Evolutionary conservation across 1,140 invertebrate genomes (phyloP), one percentile per base, ranked within the genome.

Genomic region (Sinella curviseta): DNA sequence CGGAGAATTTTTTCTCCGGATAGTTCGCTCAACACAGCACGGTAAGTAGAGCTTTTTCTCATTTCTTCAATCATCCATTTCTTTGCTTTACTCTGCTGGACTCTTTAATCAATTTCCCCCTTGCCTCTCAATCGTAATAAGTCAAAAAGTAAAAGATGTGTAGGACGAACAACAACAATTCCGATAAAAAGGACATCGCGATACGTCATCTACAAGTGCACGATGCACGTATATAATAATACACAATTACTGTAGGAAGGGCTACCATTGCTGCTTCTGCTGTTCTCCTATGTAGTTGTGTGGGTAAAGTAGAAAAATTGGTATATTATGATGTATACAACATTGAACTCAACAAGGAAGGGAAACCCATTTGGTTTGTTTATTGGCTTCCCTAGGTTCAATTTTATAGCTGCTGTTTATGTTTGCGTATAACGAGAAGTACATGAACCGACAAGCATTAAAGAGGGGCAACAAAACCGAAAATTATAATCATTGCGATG

Each of bases 71-170:
- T n/a, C n/a, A n/a, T n/a, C n/a, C n/a, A n/a, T n/a, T n/a, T 4
- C 55, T 60, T 60, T 48, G 39, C 39, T 48, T n/a, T 48, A 48
- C 39, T 60, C 55, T 4, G 14, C 24, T 60, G 55, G 14, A 4
- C 55, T 60, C 55, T 60, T n/a, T 60, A 60, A 60, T 60, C 55
- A 60, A 60, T 60, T 60, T 60, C 24, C 55, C 55, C 55, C 55
- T 26, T n/a, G n/a, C n/a, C 55, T 60, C 55, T 60, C 55, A 60
- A 60, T 14, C 55, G 24, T 17, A 60, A 26, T n/a, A 60, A 60
- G 55, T 26, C 12, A 26, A 60, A 26, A 60, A 60, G 24, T 48
- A 17, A 24, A 60, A 4, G 55, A 60, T 60, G 24, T n/a, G n/a
- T 3, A 4, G 24, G 8, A 60, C 12, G 24, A 3, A 4, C n/a